A percentile compares a stretch with the other conserved stretches of the same genome.
Evolutionary conservation across 1,140 invertebrate genomes (phyloP).

Genomic region (Trichonephila inaurata): DNA sequence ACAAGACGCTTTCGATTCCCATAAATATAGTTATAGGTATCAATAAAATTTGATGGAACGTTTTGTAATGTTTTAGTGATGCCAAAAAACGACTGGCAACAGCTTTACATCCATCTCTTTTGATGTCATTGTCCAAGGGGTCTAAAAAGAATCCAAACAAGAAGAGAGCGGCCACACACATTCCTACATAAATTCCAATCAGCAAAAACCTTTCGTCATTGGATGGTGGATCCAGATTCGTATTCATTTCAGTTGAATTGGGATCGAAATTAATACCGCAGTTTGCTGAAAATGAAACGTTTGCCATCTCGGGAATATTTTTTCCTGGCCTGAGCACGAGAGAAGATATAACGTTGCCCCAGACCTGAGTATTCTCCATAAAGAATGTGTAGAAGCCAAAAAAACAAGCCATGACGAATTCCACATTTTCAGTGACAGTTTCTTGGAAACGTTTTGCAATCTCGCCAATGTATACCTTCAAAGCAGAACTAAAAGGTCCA

Average conservation of each 20-base stretch:
- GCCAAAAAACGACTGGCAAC: slow-evolving; percentile 85
- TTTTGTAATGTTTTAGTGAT: slow-evolving; percentile 92
- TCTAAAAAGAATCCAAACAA: slow-evolving; percentile 94
- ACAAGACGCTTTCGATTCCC: slow-evolving; percentile 97
- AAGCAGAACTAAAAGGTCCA: slow-evolving; percentile 83
- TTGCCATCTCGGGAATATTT: neutral
- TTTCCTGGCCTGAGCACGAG: neutral
- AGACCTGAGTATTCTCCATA: slow-evolving; percentile 36
- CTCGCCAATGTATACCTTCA: slow-evolving; percentile 83
- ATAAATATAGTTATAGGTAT: slow-evolving; percentile 98
- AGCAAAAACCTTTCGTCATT: slow-evolving; percentile 92
- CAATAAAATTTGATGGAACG: slow-evolving; percentile 92
- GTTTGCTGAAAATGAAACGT: neutral
- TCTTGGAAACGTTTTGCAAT: slow-evolving; percentile 77
- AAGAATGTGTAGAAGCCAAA: slow-evolving; percentile 49
- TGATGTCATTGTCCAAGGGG: slow-evolving; percentile 83
- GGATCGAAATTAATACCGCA: neutral
- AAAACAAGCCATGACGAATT: slow-evolving; percentile 47
- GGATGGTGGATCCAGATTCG: slow-evolving; percentile 23
- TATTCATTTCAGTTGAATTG: neutral
- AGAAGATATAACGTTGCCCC: slow-evolving; percentile 37
- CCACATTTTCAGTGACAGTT: slow-evolving; percentile 1
- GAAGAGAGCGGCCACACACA: slow-evolving; percentile 90
- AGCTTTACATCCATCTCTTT: slow-evolving; percentile 86
- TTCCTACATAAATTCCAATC: slow-evolving; percentile 92